Evolutionary conservation across 1,140 invertebrate species (phyloP), one percentile per base, ranked within the genome.

Genomic region (Planococcus citri): DNA sequence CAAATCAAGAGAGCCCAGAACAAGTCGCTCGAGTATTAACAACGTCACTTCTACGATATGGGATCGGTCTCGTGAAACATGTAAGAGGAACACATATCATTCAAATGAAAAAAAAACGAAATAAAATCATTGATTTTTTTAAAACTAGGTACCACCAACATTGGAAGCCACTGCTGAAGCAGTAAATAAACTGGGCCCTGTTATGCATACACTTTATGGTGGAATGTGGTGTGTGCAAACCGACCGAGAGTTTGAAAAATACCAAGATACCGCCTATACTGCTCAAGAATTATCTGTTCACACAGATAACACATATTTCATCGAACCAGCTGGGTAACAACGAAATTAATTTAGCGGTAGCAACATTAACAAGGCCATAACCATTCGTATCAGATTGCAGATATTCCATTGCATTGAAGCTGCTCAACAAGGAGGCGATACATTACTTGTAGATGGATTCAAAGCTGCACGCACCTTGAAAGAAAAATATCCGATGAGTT

Each of bases 231-330:
- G 81, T 51, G n/a, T n/a, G 83, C 87, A 72, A 76, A 80, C 29
- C 74, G 79, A 24, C 41, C 17, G 21, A 22, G 51, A 20, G 17
- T 64, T 64, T 64, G 10, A 64, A 24, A 80, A 81, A 27, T 82
- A 84, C 69, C 81, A 81, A 0, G 88, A 90, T 73, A 86, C 86
- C 0, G 86, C 88, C 0, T 89, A 89, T 64, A 72, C 71, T 25
- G 79, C 74, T 71, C 69, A 75, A 51, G 72, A 70, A 6, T 73
- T 84, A 8, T 79, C 77, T 24, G 79, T 81, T 25, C 83, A 84
- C 71, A 89, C 82, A 21, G 88, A 90, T 75, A 87, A 83, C 61
- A 88, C 87, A 0, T 91, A 89, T 73, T 87, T 88, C 68, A 83
- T 80, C 68, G 83, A 88, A 76, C 82, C 88, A n/a, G 82, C 87